A percentile compares a stretch with the other conserved stretches of the same genome.
phyloP scores from a whole-genome alignment of 2,888 invertebrate species.

The Nebria salina region DNA sequence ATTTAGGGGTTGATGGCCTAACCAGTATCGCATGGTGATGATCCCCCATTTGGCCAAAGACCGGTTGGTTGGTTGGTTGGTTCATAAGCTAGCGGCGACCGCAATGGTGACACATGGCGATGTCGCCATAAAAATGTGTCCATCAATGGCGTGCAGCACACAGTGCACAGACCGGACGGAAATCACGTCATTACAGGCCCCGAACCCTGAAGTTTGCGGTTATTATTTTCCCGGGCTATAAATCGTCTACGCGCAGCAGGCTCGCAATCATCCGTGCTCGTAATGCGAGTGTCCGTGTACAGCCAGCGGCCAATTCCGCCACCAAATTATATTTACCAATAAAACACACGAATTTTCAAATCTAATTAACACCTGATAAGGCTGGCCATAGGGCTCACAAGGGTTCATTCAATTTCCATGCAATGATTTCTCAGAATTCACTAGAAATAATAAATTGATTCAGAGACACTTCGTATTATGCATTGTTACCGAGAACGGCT shows the following conservation, averaged over 20 bases:
- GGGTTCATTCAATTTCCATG: no score
- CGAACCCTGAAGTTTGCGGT: conserved; percentile 24
- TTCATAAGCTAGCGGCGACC: conserved; percentile 8
- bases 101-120: conserved; percentile 39
- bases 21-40: no score
- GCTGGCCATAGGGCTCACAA: no score
- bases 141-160: conserved; percentile 38
- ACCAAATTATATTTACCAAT: no score
- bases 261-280: not conserved
- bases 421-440: no score
- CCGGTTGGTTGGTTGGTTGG: not conserved
- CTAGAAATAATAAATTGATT: conserved; percentile 40
- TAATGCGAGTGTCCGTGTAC: not conserved
- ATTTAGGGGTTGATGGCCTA: no score
- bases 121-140: conserved; percentile 46
- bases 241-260: conserved; percentile 27
- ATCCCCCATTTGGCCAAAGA: no score
- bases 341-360: no score
- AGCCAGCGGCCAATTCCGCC: not conserved
- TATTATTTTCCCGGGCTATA: conserved; percentile 45
- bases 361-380: no score
- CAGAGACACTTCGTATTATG: conserved; percentile 24
- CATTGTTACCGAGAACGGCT: conserved; percentile 33
- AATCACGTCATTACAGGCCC: conserved; percentile 46
- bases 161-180: conserved; percentile 38